Percentiles rank a stretch among this genome's conserved stretches.
phyloP scores from a whole-genome alignment of 2,888 invertebrate species.

The Serripes groenlandicus region DNA sequence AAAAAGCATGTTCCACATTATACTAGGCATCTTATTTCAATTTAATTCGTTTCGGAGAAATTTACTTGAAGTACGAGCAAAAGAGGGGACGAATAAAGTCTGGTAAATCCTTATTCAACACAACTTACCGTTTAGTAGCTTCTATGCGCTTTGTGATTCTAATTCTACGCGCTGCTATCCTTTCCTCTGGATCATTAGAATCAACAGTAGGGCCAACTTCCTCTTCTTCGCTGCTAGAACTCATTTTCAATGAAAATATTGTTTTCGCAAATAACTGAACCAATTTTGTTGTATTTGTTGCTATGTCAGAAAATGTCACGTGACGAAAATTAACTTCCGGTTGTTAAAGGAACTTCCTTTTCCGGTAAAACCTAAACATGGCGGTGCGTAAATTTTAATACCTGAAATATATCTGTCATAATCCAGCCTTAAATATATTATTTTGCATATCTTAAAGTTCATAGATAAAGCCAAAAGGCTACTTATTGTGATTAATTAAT shows the following conservation, averaged over 20 bases:
- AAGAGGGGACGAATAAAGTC: not conserved
- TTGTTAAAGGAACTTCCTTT: constrained; percentile 72
- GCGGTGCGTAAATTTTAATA: constrained; percentile 73
- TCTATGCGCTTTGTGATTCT: constrained; percentile 89
- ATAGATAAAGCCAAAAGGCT: not conserved
- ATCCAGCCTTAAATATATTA: not conserved
- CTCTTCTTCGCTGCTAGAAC: constrained; percentile 85
- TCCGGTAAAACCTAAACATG: constrained; percentile 76
- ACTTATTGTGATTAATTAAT: no score
- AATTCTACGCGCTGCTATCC: constrained; percentile 91
- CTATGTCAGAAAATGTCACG: constrained; percentile 61
- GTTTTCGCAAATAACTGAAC: not conserved
- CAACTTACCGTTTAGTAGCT: constrained; percentile 74
- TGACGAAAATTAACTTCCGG: constrained; percentile 22
- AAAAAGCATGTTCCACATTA: no score
- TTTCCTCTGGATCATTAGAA: constrained; percentile 90
- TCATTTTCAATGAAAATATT: constrained; percentile 72
- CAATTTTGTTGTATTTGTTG: constrained; percentile 58
- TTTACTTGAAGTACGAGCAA: not conserved
- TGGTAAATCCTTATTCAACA: not conserved
- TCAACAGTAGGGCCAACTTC: constrained; percentile 85
- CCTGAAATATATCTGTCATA: constrained; percentile 4
- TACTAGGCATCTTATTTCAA: no score
- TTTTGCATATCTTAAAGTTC: not conserved
- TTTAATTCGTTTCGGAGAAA: no score